Base-by-base conservation (phyloP, 2,797 vertebrate genomes). In the Silurus lanzhouensis region DNA sequence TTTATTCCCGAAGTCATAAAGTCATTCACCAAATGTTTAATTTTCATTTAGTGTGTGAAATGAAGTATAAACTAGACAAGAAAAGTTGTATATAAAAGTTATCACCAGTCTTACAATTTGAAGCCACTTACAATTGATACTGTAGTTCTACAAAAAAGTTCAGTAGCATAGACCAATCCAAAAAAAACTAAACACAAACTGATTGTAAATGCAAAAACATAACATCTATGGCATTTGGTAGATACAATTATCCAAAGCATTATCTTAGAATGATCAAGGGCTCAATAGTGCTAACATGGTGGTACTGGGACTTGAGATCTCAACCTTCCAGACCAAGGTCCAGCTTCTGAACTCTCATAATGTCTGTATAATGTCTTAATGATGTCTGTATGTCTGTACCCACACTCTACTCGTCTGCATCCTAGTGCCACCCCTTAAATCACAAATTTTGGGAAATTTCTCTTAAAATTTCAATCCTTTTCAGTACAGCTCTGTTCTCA, bases 341-440 rank as follows among this genome's bases (percentile, higher is more conserved):
- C 48, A 52, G 38, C 38, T 38, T 38, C 38, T 38, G 38, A 38
- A 38, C 38, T 38, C 2, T 38, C 38, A 38, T 38, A 38, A 38
- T 38, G 38, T 38, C 38, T 38, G 31, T 38, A 38, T 38, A 22
- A 72, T 72, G 19, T 48, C 44, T 12, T 3, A 7, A 13, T 55
- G 71, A 75, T 75, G 72, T 76, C n/a, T n/a, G n/a, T 46, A 74
- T 58, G 17, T 58, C 57, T 60, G 25, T 6, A 52, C 46, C 71
- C 15, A 7, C 46, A 2, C 5, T 74, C 68, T 20, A 27, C 74
- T 17, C 7, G 14, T 55, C 46, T 15, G 14, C 10, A 2, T 15
- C 10, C 13, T 52, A 6, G 44, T n/a, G 6, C 10, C 1, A 52
- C 48, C 6, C 71, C 38, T 20, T 31, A 72, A 48, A 72, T 52